A percentile compares a stretch with the other conserved stretches of the same genome.
Evolutionary conservation across 2,113 vertebrate species (phyloP).

Genomic region (Ceyx melanurus): DNA sequence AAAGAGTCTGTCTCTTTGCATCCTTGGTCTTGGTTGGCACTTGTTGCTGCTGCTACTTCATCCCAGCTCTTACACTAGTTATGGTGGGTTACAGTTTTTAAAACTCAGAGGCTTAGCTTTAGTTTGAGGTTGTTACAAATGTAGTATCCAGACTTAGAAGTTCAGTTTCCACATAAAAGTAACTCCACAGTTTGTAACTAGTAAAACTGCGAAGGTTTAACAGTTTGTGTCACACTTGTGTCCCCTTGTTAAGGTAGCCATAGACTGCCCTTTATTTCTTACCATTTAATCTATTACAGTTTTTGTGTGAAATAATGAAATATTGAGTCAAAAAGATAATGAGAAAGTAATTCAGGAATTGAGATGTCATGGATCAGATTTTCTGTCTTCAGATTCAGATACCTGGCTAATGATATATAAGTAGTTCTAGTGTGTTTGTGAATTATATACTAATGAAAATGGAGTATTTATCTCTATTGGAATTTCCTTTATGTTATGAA

Average conservation of each 20-base stretch:
- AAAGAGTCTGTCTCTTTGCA: not conserved
- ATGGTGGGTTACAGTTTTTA: not conserved
- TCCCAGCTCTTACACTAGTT: not conserved
- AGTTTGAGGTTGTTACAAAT: not conserved
- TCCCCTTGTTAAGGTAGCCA: not conserved
- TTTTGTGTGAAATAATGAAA: not conserved
- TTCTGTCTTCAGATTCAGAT: not conserved
- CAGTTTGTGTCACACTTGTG: not conserved
- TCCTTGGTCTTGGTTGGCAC: not conserved
- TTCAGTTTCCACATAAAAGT: not conserved
- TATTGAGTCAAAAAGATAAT: not conserved
- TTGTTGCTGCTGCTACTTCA: not conserved
- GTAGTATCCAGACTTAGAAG: not conserved
- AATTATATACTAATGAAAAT: not conserved
- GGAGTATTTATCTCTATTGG: not conserved
- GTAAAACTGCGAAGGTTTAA: not conserved
- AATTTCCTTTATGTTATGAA: not conserved
- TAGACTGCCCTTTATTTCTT: not conserved
- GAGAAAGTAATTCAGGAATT: not conserved
- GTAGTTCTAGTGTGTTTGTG: not conserved
- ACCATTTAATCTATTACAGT: not conserved
- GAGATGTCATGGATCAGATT: not conserved
- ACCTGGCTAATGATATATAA: not conserved
- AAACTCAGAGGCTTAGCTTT: not conserved
- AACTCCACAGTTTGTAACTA: not conserved